A percentile compares a stretch with the other conserved stretches of the same genome.
Conservation (phyloP, 2,888 invertebrate genomes). For the Chorisops tibialis region DNA sequence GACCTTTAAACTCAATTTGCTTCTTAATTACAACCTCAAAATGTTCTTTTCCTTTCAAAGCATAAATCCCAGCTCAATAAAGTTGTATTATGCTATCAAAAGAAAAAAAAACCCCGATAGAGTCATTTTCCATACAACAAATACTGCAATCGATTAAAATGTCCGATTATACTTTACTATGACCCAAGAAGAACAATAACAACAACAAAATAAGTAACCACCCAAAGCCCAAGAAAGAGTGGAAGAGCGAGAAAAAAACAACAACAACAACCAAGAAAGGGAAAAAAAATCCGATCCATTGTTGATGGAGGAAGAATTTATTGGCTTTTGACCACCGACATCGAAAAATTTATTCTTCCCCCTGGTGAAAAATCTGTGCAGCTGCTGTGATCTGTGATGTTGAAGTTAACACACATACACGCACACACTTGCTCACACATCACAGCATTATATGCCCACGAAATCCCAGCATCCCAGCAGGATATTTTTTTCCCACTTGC, state of each 20-base stretch:
- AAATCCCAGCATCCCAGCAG: slow-evolving; percentile 24
- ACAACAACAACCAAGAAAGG: slow-evolving; percentile 26
- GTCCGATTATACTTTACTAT: too few relatives aligned
- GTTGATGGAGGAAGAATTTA: slow-evolving; percentile 31
- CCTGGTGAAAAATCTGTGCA: slow-evolving; percentile 26
- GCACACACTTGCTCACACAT: slow-evolving; percentile 16
- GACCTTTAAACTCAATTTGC: too few relatives aligned
- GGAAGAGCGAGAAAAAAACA: slow-evolving; percentile 19
- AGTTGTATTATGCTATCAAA: too few relatives aligned
- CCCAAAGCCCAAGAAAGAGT: slow-evolving; percentile 3
- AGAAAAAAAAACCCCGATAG: too few relatives aligned
- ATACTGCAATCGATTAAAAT: too few relatives aligned
- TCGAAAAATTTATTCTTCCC: slow-evolving; percentile 31
- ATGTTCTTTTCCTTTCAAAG: too few relatives aligned
- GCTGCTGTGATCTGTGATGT: slow-evolving; percentile 26
- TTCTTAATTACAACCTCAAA: too few relatives aligned
- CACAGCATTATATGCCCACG: slow-evolving; percentile 13
- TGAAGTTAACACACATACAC: too few relatives aligned
- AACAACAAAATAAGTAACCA: too few relatives aligned
- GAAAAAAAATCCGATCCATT: slow-evolving; percentile 18
- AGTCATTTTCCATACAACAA: too few relatives aligned
- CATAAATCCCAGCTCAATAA: too few relatives aligned
- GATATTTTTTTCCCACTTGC: slow-evolving; percentile 22
- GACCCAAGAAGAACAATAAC: too few relatives aligned
- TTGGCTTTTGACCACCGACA: slow-evolving; percentile 32